These are phyloP conservation scores for Drosophila trichaetosa DNA, from an alignment of 2,888 invertebrate species.

Conservation along the genomic window DNA sequence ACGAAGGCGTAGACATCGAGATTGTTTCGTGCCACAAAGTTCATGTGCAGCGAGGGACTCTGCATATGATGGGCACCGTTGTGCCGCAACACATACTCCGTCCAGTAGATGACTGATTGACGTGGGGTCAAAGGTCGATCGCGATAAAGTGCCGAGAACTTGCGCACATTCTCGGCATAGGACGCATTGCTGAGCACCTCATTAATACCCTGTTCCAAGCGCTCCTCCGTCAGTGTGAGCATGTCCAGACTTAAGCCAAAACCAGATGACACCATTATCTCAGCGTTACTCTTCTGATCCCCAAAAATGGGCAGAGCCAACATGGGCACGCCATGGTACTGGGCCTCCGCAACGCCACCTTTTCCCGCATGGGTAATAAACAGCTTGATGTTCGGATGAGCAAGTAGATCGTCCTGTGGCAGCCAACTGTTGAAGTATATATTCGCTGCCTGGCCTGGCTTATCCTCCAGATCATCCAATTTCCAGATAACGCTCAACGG, in stretches of 20 bases:
- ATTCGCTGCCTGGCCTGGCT: constrained; percentile 86
- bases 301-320: constrained; percentile 75
- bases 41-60: constrained; percentile 85
- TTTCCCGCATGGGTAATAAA: constrained; percentile 89
- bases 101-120: constrained; percentile 86
- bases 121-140: constrained; percentile 86
- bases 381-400: constrained; percentile 86
- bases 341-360: constrained; percentile 87
- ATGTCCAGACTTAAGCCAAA: constrained; percentile 62
- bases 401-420: constrained; percentile 89
- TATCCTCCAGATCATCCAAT: constrained; percentile 86
- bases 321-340: constrained; percentile 86
- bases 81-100: constrained; percentile 86
- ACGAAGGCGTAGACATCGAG: constrained; percentile 84
- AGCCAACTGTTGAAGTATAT: constrained; percentile 88
- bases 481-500: constrained; percentile 88
- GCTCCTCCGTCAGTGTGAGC: constrained; percentile 42
- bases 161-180: constrained; percentile 78
- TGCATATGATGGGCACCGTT: constrained; percentile 86
- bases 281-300: constrained; percentile 68
- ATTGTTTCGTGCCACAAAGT: constrained; percentile 85
- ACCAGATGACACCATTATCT: constrained; percentile 50
- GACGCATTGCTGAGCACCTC: constrained; percentile 67
- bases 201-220: constrained; percentile 40
- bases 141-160: constrained; percentile 85